These are phyloP conservation scores for Clitarchus hookeri DNA, from an alignment of 2,888 invertebrate genomes.

Conservation along the genomic window DNA sequence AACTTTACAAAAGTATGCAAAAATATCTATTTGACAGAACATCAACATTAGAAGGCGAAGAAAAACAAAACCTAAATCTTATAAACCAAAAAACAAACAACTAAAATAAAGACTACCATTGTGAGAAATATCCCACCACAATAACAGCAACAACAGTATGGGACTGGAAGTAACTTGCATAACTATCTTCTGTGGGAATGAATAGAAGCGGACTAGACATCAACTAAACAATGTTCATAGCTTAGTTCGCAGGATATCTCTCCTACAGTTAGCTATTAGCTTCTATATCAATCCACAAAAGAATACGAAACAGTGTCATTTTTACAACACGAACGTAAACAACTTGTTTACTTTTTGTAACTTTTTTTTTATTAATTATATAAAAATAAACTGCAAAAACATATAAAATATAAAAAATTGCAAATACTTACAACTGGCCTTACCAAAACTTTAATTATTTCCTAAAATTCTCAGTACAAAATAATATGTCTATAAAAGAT, in stretches of 20 bases:
- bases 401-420: slow-evolving; percentile 25
- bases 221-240: slow-evolving; percentile 9
- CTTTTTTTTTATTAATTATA: slow-evolving; percentile 19
- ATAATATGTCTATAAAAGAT: slow-evolving; percentile 32
- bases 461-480: slow-evolving; percentile 33
- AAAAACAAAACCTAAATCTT: slow-evolving; percentile 4
- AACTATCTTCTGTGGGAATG: slow-evolving; percentile 14
- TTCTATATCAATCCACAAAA: slow-evolving; percentile 14
- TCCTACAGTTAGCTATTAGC: not conserved
- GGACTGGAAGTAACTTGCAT: slow-evolving; percentile 14
- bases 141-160: not conserved
- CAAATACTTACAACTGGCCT: slow-evolving; percentile 26
- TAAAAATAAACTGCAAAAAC: slow-evolving; percentile 25
- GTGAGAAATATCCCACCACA: not conserved
- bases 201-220: slow-evolving; percentile 8
- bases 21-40: slow-evolving; percentile 21
- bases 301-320: slow-evolving; percentile 14
- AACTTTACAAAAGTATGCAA: not conserved
- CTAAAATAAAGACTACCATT: not conserved
- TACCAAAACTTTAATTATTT: slow-evolving; percentile 24
- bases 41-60: slow-evolving; percentile 18
- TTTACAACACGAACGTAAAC: slow-evolving; percentile 14
- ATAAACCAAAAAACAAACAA: slow-evolving; percentile 14
- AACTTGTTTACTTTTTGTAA: not conserved
- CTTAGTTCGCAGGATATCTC: not conserved